A percentile compares a stretch with the other conserved stretches of the same genome.
phyloP scores from a whole-genome alignment of 2,797 vertebrate genomes.

The Psittacula echo region DNA sequence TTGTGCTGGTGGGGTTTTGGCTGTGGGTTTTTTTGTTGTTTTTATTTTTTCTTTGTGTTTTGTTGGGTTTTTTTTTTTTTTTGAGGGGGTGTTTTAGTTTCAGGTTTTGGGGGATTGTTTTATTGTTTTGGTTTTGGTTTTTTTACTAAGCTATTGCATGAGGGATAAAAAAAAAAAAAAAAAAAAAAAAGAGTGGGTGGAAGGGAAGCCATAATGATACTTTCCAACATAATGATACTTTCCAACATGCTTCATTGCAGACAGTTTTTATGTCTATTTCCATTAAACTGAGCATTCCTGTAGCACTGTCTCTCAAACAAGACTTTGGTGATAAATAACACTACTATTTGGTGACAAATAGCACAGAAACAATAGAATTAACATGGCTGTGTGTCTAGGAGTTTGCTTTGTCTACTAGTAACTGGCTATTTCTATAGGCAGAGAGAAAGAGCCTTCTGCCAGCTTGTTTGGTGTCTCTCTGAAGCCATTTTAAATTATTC shows the following conservation, averaged over 20 bases:
- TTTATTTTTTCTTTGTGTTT: not conserved
- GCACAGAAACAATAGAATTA: not conserved
- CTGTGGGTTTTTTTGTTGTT: not conserved
- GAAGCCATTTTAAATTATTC: slow-evolving; percentile 38
- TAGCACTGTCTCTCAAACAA: not conserved
- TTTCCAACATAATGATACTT: not conserved
- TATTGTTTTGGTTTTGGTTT: not conserved
- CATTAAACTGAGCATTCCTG: not conserved
- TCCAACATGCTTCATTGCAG: not conserved
- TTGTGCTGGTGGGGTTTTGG: not conserved
- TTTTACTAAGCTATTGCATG: not conserved
- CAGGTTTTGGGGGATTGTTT: not conserved
- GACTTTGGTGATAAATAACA: not conserved
- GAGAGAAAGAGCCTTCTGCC: not conserved
- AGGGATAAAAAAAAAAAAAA: not conserved
- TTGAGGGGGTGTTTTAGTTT: not conserved
- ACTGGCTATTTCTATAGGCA: not conserved
- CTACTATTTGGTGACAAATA: not conserved
- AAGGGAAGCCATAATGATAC: not conserved
- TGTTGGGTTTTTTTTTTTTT: not conserved
- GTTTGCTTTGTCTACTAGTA: not conserved
- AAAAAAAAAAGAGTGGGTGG: not conserved
- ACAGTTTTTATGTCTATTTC: not conserved
- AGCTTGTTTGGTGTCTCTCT: not conserved
- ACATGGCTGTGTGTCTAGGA: not conserved